These are phyloP conservation scores for Ceratitis capitata DNA, from an alignment of 1,140 invertebrate genomes.

Conservation along the genomic window DNA sequence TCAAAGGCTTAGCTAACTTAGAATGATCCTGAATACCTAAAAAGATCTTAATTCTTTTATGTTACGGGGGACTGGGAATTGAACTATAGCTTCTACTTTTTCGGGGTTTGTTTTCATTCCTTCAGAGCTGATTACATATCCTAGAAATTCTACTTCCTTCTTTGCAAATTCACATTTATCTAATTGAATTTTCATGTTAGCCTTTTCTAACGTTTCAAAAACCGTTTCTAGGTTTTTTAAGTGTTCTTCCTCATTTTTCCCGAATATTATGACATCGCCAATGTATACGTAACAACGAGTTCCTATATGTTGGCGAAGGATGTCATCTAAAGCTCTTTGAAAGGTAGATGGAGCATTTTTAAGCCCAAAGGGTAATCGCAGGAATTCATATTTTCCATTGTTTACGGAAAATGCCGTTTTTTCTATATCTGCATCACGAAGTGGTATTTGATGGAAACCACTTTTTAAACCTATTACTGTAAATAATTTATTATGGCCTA, in stretches of 20 bases:
- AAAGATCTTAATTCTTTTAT: background rate
- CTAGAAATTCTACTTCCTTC: too few relatives aligned
- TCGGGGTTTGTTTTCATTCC: too few relatives aligned
- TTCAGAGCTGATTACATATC: too few relatives aligned
- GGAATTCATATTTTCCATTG: too few relatives aligned
- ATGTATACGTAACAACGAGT: too few relatives aligned
- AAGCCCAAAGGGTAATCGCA: too few relatives aligned
- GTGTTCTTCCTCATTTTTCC: too few relatives aligned
- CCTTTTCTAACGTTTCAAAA: background rate
- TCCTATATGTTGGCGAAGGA: background rate
- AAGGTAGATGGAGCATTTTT: too few relatives aligned
- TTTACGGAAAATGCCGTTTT: too few relatives aligned
- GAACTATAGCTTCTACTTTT: too few relatives aligned
- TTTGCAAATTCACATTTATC: too few relatives aligned
- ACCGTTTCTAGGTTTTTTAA: background rate
- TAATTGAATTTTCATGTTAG: slow-evolving; percentile 2
- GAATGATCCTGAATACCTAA: background rate
- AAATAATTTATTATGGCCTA: background rate
- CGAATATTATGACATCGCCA: too few relatives aligned
- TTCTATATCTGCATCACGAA: background rate
- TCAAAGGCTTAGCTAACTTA: background rate
- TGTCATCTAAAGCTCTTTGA: background rate
- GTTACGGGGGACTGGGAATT: background rate
- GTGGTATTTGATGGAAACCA: background rate
- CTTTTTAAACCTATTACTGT: background rate